Conservation (phyloP, 1,140 invertebrate genomes). For the Physella acuta region DNA sequence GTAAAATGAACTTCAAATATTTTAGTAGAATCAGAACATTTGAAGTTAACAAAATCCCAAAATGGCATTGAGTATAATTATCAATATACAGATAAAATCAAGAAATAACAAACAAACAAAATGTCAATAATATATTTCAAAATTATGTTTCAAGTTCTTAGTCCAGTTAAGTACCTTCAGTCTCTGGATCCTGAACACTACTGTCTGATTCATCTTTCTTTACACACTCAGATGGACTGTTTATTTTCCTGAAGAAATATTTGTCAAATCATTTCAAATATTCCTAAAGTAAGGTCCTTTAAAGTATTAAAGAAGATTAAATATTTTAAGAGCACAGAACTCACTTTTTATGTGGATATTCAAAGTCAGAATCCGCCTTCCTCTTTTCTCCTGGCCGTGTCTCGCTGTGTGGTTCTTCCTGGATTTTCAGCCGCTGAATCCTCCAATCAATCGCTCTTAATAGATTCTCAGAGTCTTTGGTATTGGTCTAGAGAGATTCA, state of each 20-base stretch:
- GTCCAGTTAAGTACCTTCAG: constrained; percentile 56
- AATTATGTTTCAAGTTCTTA: too few relatives aligned
- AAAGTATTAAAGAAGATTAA: too few relatives aligned
- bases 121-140: too few relatives aligned
- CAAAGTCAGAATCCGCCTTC: constrained; percentile 48
- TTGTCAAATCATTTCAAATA: too few relatives aligned
- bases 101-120: too few relatives aligned
- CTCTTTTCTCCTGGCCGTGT: constrained; percentile 38
- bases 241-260: constrained; percentile 13
- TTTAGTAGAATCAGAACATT: too few relatives aligned
- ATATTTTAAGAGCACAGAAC: constrained; percentile 11
- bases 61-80: too few relatives aligned
- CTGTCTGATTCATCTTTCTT: constrained; percentile 53
- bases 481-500: constrained; percentile 69
- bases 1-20: too few relatives aligned
- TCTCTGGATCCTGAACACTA: constrained; percentile 55
- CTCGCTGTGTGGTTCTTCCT: constrained; percentile 38
- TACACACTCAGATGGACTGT: constrained; percentile 4
- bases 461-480: constrained; percentile 76
- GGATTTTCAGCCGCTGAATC: constrained; percentile 51
- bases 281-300: neutral
- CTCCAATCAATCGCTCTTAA: constrained; percentile 72
- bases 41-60: too few relatives aligned
- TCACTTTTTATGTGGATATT: constrained; percentile 46
- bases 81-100: too few relatives aligned